Evolutionary conservation across 2,888 invertebrate species (phyloP), one percentile per base, ranked within the genome.

Genomic region (Drosophila meridionalis): DNA sequence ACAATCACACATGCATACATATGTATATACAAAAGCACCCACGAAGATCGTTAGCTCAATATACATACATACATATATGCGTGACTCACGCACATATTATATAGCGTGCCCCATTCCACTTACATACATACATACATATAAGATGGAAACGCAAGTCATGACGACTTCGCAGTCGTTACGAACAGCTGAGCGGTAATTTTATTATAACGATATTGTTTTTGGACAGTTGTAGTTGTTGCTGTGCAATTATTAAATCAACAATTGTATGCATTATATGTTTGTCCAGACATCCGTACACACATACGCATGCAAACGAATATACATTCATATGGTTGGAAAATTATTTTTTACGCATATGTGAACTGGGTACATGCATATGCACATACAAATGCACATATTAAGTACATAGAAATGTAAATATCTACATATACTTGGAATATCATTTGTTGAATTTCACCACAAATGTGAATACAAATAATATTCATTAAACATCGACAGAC

Each of bases 101-200:
- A 45, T 55, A 28, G 32, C 52, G 20, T 32, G 36, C 52, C 62
- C 73, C 40, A 69, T 76, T 30, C 8, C 73, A 52, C 64, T 1
- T 30, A 20, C 20, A 20, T 20, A 20, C 20, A 20, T 20, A 20
- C 20, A 20, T 20, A 20, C 20, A 20, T 20, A 20, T 28, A n/a
- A 42, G n/a, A 20, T 61, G 47, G 65, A 80, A 75, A 66, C 20
- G 80, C 80, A 78, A 75, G 75, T 80, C 80, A 80, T 45, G 69
- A 47, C 74, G 64, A 73, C 60, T 52, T 56, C 56, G 43, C 48
- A 61, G 73, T 60, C 56, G 28, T 42, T 7, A 57, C 52, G 36
- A 55, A 20, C 62, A 28, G 20, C 34, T 69, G 60, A 60, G 30
- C 26, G 40, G 12, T 8, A 45, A 45, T 52, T 62, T 57, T 53